Evolutionary conservation across 2,888 invertebrate genomes (phyloP), one percentile per base, ranked within the genome.

Genomic region (Tenthredo amoena): DNA sequence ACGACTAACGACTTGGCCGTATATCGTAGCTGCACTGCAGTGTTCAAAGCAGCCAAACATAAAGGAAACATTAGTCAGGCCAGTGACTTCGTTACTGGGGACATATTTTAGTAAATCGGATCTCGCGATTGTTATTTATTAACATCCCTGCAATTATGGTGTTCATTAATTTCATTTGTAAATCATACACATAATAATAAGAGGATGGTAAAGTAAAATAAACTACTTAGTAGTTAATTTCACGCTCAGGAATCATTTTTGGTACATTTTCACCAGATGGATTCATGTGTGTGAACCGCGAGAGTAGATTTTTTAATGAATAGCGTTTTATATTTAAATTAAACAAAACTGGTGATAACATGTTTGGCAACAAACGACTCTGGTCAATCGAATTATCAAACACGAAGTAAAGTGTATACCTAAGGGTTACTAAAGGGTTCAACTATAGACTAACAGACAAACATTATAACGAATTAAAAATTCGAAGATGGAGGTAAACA

Each of bases 331-430:
- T 21, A 74, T 43, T 37, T 3, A 43, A 43, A 43, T 40, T 43
- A n/a, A 43, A 43, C 7, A 21, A 74, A 74, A 74, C n/a, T 43
- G 40, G 21, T 43, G 43, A 21, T 74, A 43, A 10, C 55, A 55
- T 77, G 77, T 77, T 55, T 77, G 77, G 50, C 77, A 77, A 77
- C 77, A 77, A 77, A 77, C 72, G 15, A 34, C 26, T 77, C 50
- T 77, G 12, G 55, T 55, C 34, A 55, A 55, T 77, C 34, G n/a
- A 55, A 31, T 77, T 37, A 18, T 21, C 18, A 34, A 26, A 77
- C 77, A 77, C 77, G 77, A 55, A 77, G 9, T 21, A 12, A 12
- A 43, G 26, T 26, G 31, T 50, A 50, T 37, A 74, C 18, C 58
- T n/a, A 26, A 26, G 26, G 26, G 26, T 26, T 26, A 26, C 26